Evolutionary conservation across 1,140 invertebrate species (phyloP), one percentile per base, ranked within the genome.

Genomic region (Andricus grossulariae): DNA sequence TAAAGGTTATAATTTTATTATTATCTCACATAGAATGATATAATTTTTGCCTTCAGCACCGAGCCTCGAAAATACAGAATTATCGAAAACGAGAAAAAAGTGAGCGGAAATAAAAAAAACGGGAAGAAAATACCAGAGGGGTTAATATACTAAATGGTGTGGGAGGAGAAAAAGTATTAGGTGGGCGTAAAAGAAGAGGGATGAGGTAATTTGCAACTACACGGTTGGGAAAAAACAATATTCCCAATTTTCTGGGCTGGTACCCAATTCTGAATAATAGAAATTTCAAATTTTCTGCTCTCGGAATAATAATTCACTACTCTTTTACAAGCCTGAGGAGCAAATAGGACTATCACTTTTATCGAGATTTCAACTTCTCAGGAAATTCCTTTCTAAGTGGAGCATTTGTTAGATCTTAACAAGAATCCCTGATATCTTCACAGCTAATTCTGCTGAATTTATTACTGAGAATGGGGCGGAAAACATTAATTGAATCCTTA

Each of bases 131-230:
- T 66, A 21, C 32, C 39, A 66, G 39, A 16, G 60, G 60, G 60
- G 25, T 32, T 25, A 66, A 66, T 39, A 66, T 66, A 66, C 25
- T 12, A 19, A 32, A 54, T 73, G 32, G n/a, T 73, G 32, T 66
- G 50, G 72, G 50, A n/a, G n/a, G 50, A 73, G 72, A 39, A 73
- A 39, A 52, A 54, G 72, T 73, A 73, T 25, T 73, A 73, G 72
- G 52, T 25, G 15, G 51, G 52, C n/a, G 50, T 73, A 52, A 52
- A 73, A 45, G 70, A 50, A 72, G 50, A 51, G 15, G 32, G 25
- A 71, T 45, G n/a, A n/a, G 75, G 51, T 50, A n/a, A 54, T 72
- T 82, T 71, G 73, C 75, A 74, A 75, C 60, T 32, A 66, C 8
- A 55, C 54, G 8, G 16, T 16, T 18, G 57, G 15, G 60, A 15